Conservation (phyloP, 2,888 invertebrate species). For the Hemicrepidius hirtus region DNA sequence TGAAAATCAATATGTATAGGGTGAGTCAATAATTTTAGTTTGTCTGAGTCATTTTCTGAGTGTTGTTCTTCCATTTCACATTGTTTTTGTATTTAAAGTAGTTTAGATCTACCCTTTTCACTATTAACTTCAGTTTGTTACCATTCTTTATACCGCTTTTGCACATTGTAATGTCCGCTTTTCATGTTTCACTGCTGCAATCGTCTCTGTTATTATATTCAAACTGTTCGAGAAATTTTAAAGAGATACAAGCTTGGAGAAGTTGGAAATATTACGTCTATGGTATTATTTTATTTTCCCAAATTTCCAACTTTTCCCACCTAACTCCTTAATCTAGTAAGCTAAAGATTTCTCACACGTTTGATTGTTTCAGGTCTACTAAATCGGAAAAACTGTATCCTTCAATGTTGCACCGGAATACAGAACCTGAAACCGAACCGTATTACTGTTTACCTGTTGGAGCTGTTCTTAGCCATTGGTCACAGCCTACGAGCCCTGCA, state of each 20-base stretch:
- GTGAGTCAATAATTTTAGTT: too few relatives aligned
- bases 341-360: background rate
- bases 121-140: slow-evolving; percentile 48
- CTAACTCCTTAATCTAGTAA: slow-evolving; percentile 15
- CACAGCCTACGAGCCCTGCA: slow-evolving; percentile 85
- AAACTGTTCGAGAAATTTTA: background rate
- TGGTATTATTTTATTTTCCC: too few relatives aligned
- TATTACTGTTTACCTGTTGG: slow-evolving; percentile 90
- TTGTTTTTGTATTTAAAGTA: background rate
- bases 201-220: background rate
- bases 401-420: slow-evolving; percentile 89
- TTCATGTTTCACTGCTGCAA: slow-evolving; percentile 49
- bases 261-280: too few relatives aligned
- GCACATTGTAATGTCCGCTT: slow-evolving; percentile 59
- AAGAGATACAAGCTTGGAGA: too few relatives aligned
- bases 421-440: slow-evolving; percentile 89
- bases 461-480: slow-evolving; percentile 76
- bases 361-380: slow-evolving; percentile 82
- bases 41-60: too few relatives aligned
- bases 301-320: background rate
- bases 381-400: slow-evolving; percentile 97
- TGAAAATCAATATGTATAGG: too few relatives aligned
- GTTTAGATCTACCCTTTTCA: background rate
- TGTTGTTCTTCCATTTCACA: background rate
- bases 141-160: slow-evolving; percentile 43